Percentiles rank a stretch among this genome's conserved stretches.
Conservation (phyloP, 2,888 invertebrate genomes). For the Agriopis aurantiaria region DNA sequence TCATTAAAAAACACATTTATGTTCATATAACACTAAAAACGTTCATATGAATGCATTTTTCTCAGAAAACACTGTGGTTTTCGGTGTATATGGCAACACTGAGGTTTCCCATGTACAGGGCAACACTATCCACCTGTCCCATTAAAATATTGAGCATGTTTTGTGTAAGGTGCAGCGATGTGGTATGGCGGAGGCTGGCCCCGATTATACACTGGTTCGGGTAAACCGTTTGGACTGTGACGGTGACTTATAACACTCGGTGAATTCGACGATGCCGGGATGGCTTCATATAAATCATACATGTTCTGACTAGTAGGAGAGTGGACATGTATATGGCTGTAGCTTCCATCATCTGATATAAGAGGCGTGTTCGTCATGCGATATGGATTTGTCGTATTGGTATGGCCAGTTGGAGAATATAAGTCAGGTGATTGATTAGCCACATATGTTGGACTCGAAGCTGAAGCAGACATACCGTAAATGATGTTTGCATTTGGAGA, state of each 20-base stretch:
- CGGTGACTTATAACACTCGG: slow-evolving; percentile 75
- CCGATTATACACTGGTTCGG: slow-evolving; percentile 73
- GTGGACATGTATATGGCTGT: slow-evolving; percentile 78
- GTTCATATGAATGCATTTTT: slow-evolving; percentile 60
- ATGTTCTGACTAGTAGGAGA: slow-evolving; percentile 79
- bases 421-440: slow-evolving; percentile 80
- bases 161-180: slow-evolving; percentile 93
- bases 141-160: slow-evolving; percentile 90
- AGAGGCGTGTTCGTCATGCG: slow-evolving; percentile 82
- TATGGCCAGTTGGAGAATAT: slow-evolving; percentile 82
- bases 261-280: slow-evolving; percentile 74
- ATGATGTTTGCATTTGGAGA: slow-evolving; percentile 74
- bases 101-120: slow-evolving; percentile 55
- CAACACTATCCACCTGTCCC: slow-evolving; percentile 81
- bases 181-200: slow-evolving; percentile 93
- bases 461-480: slow-evolving; percentile 68
- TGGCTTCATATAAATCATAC: slow-evolving; percentile 81
- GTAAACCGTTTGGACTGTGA: slow-evolving; percentile 74
- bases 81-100: slow-evolving; percentile 45
- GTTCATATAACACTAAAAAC: slow-evolving; percentile 54
- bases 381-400: slow-evolving; percentile 81
- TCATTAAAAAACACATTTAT: slow-evolving; percentile 50
- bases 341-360: slow-evolving; percentile 81
- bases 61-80: slow-evolving; percentile 50
- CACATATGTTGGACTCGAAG: slow-evolving; percentile 79